A percentile compares a stretch with the other conserved stretches of the same genome.
Conservation (phyloP, 1,140 invertebrate genomes). For the Aphaenogaster ashmeadi region DNA sequence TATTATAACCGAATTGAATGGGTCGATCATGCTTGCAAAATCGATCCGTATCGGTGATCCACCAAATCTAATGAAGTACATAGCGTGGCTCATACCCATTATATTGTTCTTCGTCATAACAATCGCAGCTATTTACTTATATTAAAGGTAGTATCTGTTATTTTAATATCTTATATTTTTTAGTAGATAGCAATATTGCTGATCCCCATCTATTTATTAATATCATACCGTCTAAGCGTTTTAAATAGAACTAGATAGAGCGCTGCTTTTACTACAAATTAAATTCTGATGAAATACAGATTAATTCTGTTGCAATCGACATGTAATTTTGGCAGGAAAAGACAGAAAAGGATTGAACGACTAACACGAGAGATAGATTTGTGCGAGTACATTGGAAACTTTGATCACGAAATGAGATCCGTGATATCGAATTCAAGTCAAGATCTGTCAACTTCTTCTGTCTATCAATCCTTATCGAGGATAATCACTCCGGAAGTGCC, state of each 20-base stretch:
- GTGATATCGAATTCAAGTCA: not conserved
- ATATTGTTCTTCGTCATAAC: constrained; percentile 41
- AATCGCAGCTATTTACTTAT: constrained; percentile 30
- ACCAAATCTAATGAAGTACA: not conserved
- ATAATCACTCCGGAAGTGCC: not conserved
- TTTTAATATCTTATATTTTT: not conserved
- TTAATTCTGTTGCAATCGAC: not conserved
- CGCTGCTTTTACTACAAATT: not conserved
- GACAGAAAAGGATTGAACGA: not conserved
- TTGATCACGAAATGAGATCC: not conserved
- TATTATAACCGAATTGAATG: constrained; percentile 47
- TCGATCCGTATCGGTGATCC: constrained; percentile 23
- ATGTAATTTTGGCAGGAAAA: constrained; percentile 26
- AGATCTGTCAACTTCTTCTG: not conserved
- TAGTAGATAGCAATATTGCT: not conserved
- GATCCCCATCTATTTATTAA: not conserved
- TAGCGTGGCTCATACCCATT: constrained; percentile 61
- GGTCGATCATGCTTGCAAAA: constrained; percentile 1
- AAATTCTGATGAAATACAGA: not conserved
- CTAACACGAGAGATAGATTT: constrained; percentile 41
- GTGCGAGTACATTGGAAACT: constrained; percentile 11
- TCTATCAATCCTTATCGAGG: not conserved
- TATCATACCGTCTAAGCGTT: not conserved
- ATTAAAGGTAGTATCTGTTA: constrained; percentile 54
- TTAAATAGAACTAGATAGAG: not conserved